These are phyloP conservation scores for Nysson spinosus DNA, from an alignment of 2,888 invertebrate genomes.

Conservation along the genomic window DNA sequence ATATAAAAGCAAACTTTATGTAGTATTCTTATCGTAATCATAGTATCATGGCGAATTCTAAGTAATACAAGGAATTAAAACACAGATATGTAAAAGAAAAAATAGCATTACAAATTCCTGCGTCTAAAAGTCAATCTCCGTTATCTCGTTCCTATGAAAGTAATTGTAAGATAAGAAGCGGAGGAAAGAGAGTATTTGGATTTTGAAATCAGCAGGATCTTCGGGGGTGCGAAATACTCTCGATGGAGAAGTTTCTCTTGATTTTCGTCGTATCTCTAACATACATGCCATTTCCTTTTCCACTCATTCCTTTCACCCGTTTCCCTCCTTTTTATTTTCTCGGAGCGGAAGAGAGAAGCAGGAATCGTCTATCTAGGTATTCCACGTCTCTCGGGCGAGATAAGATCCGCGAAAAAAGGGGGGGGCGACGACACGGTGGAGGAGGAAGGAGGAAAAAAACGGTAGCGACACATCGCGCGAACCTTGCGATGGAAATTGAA, in stretches of 20 bases:
- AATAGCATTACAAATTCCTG: too few relatives aligned
- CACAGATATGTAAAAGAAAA: too few relatives aligned
- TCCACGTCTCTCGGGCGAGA: conserved; percentile 49
- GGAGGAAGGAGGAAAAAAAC: conserved; percentile 20
- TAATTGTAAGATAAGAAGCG: conserved; percentile 29
- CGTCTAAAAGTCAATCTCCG: conserved; percentile 31
- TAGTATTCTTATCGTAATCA: too few relatives aligned
- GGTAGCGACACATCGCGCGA: conserved; percentile 46
- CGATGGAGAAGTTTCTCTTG: conserved; percentile 3
- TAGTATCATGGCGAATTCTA: too few relatives aligned
- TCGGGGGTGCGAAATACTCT: conserved; percentile 7
- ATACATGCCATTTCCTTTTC: background rate
- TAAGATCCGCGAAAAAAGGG: conserved; percentile 51
- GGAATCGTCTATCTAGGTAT: conserved; percentile 40
- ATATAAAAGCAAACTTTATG: too few relatives aligned
- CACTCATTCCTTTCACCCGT: background rate
- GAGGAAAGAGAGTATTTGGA: conserved; percentile 16
- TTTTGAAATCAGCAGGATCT: conserved; percentile 11
- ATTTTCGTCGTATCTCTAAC: conserved; percentile 4
- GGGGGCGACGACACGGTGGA: conserved; percentile 4
- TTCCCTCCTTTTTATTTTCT: background rate
- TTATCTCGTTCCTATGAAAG: conserved; percentile 14
- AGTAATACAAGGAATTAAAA: too few relatives aligned
- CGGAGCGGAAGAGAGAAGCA: conserved; percentile 11
- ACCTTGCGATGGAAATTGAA: conserved; percentile 59